Conservation (phyloP, 2,888 invertebrate species). For the Zeuzera pyrina region DNA sequence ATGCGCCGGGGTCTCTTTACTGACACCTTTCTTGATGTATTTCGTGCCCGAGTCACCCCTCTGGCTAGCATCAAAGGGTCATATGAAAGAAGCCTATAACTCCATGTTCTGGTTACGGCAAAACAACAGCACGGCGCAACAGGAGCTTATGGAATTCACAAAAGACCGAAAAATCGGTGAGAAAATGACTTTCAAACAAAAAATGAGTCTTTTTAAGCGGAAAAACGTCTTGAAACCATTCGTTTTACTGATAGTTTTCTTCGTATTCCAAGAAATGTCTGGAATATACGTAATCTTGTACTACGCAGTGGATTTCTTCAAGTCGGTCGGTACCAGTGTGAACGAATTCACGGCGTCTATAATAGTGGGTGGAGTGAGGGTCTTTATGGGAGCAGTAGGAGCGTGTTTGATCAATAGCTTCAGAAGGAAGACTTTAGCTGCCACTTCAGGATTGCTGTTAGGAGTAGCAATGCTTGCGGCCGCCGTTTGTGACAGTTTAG, state of each 20-base stretch:
- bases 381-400: conserved; percentile 78
- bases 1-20: conserved; percentile 72
- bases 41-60: conserved; percentile 80
- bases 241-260: conserved; percentile 75
- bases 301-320: conserved; percentile 81
- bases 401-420: conserved; percentile 77
- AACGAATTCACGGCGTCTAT: conserved; percentile 80
- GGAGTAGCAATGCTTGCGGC: conserved; percentile 77
- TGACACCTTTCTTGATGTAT: conserved; percentile 73
- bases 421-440: conserved; percentile 75
- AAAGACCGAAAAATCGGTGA: conserved; percentile 52
- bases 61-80: conserved; percentile 76
- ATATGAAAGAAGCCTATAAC: conserved; percentile 73
- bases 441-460: conserved; percentile 77
- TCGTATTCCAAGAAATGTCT: conserved; percentile 80
- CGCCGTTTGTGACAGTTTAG: conserved; percentile 70
- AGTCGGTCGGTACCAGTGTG: conserved; percentile 76
- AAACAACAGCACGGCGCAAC: conserved; percentile 74
- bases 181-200: conserved; percentile 48
- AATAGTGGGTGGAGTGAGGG: conserved; percentile 77
- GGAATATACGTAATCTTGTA: conserved; percentile 82
- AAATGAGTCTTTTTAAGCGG: conserved; percentile 54
- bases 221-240: conserved; percentile 79
- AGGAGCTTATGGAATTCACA: conserved; percentile 75
- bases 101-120: conserved; percentile 78